Conservation (phyloP, 2,797 vertebrate species). For the Argyrosomus regius region DNA sequence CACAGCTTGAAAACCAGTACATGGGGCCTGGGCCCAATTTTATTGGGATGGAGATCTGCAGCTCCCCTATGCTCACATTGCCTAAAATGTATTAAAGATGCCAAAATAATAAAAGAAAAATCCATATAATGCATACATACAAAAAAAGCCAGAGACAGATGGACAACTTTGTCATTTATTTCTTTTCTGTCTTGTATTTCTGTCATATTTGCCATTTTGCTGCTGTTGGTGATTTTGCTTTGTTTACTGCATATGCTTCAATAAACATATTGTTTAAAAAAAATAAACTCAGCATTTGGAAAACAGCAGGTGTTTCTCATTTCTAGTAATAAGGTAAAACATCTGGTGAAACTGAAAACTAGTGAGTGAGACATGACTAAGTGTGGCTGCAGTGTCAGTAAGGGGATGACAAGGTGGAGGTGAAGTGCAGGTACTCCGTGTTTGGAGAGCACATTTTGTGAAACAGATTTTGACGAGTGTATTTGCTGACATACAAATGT, state of each 20-base stretch:
- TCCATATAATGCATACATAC: neutral
- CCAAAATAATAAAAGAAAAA: neutral
- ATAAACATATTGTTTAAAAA: neutral
- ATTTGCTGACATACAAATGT: too few species aligned
- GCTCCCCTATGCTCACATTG: neutral
- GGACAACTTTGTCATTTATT: neutral
- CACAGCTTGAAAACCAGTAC: neutral
- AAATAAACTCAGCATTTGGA: neutral
- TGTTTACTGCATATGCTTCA: neutral
- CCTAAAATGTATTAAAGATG: neutral
- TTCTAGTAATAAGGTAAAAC: neutral
- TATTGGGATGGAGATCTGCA: neutral
- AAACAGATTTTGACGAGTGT: neutral
- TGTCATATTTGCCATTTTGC: neutral
- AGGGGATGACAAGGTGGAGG: neutral
- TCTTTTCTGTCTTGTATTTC: neutral
- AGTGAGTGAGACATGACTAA: neutral
- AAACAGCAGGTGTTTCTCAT: neutral
- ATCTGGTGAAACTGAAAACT: slow-evolving; percentile 1
- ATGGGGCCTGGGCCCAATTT: neutral
- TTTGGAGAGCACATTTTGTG: neutral
- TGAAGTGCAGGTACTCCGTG: neutral
- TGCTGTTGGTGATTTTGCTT: neutral
- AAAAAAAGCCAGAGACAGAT: neutral
- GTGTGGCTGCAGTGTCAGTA: neutral